These are phyloP conservation scores for Urocitellus parryii DNA, from an alignment of 2,113 vertebrate genomes.

Conservation along the genomic window DNA sequence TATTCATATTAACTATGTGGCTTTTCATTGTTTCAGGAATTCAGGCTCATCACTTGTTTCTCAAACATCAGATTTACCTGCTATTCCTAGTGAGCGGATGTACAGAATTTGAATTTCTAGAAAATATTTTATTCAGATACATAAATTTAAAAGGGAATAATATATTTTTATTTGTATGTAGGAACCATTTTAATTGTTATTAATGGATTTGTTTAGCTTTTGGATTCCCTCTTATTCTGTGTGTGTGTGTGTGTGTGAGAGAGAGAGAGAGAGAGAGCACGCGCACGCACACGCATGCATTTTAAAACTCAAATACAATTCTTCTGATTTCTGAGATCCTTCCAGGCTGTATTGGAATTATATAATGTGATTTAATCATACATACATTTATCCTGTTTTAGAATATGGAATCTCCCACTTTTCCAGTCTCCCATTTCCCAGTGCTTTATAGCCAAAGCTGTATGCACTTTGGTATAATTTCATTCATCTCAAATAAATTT, in stretches of 20 bases:
- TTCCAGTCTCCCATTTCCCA: neutral
- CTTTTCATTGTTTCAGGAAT: neutral
- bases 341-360: neutral
- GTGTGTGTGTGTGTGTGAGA: neutral
- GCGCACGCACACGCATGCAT: neutral
- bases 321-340: neutral
- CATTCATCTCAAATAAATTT: neutral
- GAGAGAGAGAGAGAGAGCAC: neutral
- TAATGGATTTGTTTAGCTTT: neutral
- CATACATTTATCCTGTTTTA: neutral
- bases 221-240: neutral
- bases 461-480: neutral
- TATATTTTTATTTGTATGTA: neutral
- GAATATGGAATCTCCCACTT: neutral
- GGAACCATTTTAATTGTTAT: slow-evolving; percentile 29
- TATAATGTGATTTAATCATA: neutral
- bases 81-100: slow-evolving; percentile 38
- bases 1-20: neutral
- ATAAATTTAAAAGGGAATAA: slow-evolving; percentile 8
- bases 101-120: slow-evolving; percentile 31
- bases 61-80: neutral
- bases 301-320: neutral
- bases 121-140: slow-evolving; percentile 44
- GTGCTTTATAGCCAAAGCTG: neutral
- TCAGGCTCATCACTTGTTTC: neutral